These are phyloP conservation scores for Nothoprocta perdicaria DNA, from an alignment of 2,113 vertebrate species.

Conservation along the genomic window DNA sequence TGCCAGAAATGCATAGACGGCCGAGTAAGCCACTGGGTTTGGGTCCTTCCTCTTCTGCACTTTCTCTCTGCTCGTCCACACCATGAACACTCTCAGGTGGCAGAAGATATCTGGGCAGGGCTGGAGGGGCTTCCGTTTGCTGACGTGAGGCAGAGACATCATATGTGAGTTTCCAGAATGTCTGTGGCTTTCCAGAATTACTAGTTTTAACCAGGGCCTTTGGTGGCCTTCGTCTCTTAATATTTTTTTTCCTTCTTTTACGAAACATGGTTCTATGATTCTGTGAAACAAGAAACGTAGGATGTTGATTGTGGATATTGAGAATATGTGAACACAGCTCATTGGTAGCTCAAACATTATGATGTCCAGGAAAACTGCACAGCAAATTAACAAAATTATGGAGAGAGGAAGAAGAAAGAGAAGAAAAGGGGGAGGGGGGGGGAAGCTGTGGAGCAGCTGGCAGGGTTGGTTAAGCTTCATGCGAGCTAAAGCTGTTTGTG, in stretches of 20 bases:
- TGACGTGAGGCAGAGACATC: background rate
- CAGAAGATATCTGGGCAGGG: conserved; percentile 80
- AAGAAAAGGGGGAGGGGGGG: too few species aligned
- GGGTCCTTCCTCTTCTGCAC: conserved; percentile 74
- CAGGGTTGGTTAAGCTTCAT: fast-evolving
- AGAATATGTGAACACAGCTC: fast-evolving
- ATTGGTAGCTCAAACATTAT: background rate
- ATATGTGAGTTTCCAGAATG: background rate
- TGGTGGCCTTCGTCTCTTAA: background rate
- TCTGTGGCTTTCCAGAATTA: background rate
- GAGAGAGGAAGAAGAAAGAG: too few species aligned
- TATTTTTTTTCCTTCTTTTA: fast-evolving
- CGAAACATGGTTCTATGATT: background rate
- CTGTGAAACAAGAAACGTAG: fast-evolving
- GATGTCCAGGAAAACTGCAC: background rate
- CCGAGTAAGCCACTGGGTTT: conserved; percentile 27
- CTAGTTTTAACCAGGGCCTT: background rate
- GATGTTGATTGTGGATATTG: background rate
- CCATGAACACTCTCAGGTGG: fast-evolving
- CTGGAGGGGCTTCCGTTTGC: conserved; percentile 71
- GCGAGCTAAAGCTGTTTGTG: background rate
- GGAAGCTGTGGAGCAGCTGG: background rate
- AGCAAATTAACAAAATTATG: background rate
- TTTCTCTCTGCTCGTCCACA: background rate
- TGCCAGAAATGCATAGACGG: background rate